Evolutionary conservation across 2,113 vertebrate genomes (phyloP).

Genomic region (Mungos mungo): DNA sequence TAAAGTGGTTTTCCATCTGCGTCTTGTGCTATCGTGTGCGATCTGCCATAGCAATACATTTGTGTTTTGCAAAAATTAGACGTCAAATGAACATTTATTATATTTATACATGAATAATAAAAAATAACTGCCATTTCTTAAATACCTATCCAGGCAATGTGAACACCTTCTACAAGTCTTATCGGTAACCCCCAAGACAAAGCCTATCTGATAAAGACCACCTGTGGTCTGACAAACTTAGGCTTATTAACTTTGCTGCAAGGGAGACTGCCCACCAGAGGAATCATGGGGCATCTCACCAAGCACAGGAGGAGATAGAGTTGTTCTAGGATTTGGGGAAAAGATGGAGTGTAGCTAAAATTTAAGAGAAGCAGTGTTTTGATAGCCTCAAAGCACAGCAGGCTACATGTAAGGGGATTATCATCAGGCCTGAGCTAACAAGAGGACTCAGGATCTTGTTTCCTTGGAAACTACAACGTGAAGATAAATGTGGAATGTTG

Average conservation of each 20-base stretch:
- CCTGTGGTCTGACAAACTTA: not conserved
- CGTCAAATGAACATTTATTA: not conserved
- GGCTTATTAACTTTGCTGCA: not conserved
- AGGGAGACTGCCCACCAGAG: not conserved
- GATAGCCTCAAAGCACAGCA: not conserved
- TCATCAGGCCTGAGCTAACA: slow-evolving; percentile 44
- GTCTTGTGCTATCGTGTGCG: not conserved
- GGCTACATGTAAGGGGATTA: slow-evolving; percentile 65
- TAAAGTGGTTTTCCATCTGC: slow-evolving; percentile 32
- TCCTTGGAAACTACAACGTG: slow-evolving; percentile 68
- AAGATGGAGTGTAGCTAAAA: slow-evolving; percentile 12
- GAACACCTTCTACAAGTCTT: slow-evolving; percentile 25
- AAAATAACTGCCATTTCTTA: slow-evolving; percentile 10
- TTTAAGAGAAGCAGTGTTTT: slow-evolving; percentile 33
- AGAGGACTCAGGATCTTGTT: slow-evolving; percentile 54
- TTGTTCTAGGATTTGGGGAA: slow-evolving; percentile 39
- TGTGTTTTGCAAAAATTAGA: slow-evolving; percentile 6
- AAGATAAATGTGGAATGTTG: slow-evolving; percentile 65
- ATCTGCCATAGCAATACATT: not conserved
- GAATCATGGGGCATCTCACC: not conserved
- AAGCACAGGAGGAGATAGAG: not conserved
- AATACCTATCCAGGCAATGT: not conserved
- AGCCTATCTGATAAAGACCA: not conserved
- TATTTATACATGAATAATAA: slow-evolving; percentile 5
- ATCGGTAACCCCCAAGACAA: not conserved